These are phyloP conservation scores for Verasper variegatus DNA, from an alignment of 2,113 vertebrate genomes.

Conservation along the genomic window DNA sequence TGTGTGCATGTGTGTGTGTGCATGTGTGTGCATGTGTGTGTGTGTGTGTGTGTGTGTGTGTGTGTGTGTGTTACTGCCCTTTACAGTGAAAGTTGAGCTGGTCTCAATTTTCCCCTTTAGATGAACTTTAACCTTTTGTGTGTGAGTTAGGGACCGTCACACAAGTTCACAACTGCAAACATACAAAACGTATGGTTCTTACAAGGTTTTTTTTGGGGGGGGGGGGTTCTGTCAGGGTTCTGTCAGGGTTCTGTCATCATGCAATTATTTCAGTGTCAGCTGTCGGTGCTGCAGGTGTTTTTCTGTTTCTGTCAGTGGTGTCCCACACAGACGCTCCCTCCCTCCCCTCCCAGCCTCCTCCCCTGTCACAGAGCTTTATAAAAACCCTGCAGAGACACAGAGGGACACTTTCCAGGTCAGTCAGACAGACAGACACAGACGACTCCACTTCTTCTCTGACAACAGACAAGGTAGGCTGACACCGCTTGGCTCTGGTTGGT, in stretches of 20 bases:
- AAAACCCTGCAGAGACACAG: slow-evolving; percentile 30
- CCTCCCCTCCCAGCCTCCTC: neutral
- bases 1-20: slow-evolving; percentile 7
- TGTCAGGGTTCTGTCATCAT: no score
- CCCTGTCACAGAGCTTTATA: slow-evolving; percentile 46
- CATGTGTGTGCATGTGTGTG: neutral
- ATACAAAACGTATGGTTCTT: no score
- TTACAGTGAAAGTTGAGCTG: slow-evolving; percentile 50
- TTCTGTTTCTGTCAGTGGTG: slow-evolving; percentile 2
- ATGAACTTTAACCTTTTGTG: slow-evolving; percentile 73
- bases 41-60: slow-evolving; percentile 15
- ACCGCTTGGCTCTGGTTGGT: neutral
- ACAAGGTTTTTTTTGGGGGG: no score
- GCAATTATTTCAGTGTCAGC: neutral
- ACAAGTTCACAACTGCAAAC: neutral
- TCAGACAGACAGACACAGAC: slow-evolving; percentile 38
- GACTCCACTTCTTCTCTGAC: slow-evolving; percentile 1
- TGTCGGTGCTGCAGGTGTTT: neutral
- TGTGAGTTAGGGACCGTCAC: slow-evolving; percentile 44
- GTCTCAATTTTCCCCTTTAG: slow-evolving; percentile 62
- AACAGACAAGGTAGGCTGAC: slow-evolving; percentile 49
- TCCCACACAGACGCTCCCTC: slow-evolving; percentile 55
- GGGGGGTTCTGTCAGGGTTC: no score
- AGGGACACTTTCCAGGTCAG: slow-evolving; percentile 58
- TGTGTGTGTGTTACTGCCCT: slow-evolving; percentile 57